A percentile compares a stretch with the other conserved stretches of the same genome.
Conservation (phyloP, 2,113 vertebrate species). For the Cyprinodon tularosa region DNA sequence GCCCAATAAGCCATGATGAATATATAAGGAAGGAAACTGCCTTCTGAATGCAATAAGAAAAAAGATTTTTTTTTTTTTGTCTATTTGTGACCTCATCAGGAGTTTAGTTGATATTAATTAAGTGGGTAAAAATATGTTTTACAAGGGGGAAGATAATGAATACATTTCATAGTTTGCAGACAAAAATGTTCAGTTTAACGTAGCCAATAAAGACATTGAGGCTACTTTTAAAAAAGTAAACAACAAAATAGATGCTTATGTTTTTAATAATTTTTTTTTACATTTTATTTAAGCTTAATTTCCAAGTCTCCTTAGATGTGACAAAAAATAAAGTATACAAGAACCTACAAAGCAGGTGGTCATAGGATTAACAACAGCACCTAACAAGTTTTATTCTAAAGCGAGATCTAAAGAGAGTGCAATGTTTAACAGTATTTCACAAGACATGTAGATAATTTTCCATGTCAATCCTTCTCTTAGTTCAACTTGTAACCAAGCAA, state of each 20-base stretch:
- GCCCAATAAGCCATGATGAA: conserved; percentile 56
- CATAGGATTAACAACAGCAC: neutral
- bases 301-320: neutral
- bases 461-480: too few relatives aligned
- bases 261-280: neutral
- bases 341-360: neutral
- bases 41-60: conserved; percentile 56
- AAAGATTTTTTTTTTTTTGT: conserved; percentile 70
- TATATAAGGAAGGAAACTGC: conserved; percentile 50
- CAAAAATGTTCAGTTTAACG: conserved; percentile 49
- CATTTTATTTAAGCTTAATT: neutral
- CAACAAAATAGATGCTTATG: too few relatives aligned
- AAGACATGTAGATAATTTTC: neutral
- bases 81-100: conserved; percentile 79
- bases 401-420: neutral
- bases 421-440: neutral
- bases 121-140: conserved; percentile 62
- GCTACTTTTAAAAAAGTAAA: conserved; percentile 2
- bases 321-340: neutral
- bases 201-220: conserved; percentile 16
- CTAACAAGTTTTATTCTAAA: neutral
- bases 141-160: conserved; percentile 49
- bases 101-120: conserved; percentile 75
- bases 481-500: neutral
- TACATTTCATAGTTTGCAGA: conserved; percentile 48